Evolutionary conservation across 2,888 invertebrate genomes (phyloP).

Genomic region (Macrostomum cliftonense): DNA sequence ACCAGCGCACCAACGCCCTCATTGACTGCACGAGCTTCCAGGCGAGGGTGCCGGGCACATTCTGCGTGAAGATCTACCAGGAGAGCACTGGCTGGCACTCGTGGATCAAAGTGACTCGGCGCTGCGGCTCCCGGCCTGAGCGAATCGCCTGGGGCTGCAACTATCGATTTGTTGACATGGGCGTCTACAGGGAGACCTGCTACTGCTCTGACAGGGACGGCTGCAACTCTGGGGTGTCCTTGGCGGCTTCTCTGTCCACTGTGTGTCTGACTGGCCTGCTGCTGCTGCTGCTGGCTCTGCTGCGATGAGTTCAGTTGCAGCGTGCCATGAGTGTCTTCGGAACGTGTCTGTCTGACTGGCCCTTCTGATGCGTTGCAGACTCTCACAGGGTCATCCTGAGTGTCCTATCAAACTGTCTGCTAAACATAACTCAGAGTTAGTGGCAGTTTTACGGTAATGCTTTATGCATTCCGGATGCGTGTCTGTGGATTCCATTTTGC

Average conservation of each 20-base stretch:
- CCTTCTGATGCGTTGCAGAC: no score
- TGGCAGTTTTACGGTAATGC: no score
- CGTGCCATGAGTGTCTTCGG: no score
- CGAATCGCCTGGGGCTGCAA: slow-evolving; percentile 88
- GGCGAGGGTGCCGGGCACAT: slow-evolving; percentile 76
- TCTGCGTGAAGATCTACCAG: slow-evolving; percentile 80
- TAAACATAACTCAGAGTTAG: no score
- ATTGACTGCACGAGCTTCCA: slow-evolving; percentile 84
- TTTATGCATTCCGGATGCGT: no score
- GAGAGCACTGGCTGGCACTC: slow-evolving; percentile 65
- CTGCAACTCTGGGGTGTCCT: slow-evolving; percentile 47
- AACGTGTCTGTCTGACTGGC: no score
- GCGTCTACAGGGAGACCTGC: slow-evolving; percentile 88
- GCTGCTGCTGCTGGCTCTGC: no score
- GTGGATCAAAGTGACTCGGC: slow-evolving; percentile 34
- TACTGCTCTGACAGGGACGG: slow-evolving; percentile 69
- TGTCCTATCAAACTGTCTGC: no score
- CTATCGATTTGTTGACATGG: slow-evolving; percentile 78
- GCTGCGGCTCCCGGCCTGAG: slow-evolving; percentile 35
- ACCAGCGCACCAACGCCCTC: slow-evolving; percentile 62
- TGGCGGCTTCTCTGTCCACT: slow-evolving; percentile 1
- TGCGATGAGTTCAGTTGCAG: no score
- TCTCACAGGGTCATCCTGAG: no score
- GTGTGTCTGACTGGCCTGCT: no score
- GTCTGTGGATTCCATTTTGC: no score